phyloP scores from a whole-genome alignment of 2,888 invertebrate species.

The Acheta domesticus region DNA sequence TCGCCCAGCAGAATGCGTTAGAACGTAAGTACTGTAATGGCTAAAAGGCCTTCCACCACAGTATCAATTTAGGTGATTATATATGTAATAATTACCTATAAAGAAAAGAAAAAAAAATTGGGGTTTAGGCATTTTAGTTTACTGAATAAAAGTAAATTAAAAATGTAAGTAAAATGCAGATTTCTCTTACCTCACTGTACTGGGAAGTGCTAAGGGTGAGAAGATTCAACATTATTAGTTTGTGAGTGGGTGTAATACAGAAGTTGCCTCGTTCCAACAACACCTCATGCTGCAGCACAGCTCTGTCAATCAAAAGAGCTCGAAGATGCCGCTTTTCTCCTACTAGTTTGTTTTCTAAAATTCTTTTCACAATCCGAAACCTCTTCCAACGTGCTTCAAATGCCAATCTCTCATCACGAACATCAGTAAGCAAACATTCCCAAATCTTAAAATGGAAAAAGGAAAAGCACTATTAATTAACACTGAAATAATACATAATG shows the following conservation, averaged over 20 bases:
- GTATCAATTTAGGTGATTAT: too few species aligned
- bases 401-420: conserved; percentile 33
- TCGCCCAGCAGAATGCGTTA: too few species aligned
- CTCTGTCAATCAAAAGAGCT: conserved; percentile 63
- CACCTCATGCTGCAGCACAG: conserved; percentile 63
- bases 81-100: too few species aligned
- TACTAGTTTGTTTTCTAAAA: conserved; percentile 61
- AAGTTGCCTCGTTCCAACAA: conserved; percentile 46
- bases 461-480: background rate
- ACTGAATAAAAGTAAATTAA: too few species aligned
- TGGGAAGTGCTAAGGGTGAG: conserved; percentile 61
- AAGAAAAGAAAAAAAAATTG: too few species aligned
- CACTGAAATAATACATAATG: too few species aligned
- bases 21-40: too few species aligned
- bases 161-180: too few species aligned
- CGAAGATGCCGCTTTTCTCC: conserved; percentile 60
- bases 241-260: conserved; percentile 59
- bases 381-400: conserved; percentile 65
- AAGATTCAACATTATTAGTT: conserved; percentile 58
- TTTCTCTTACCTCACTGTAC: conserved; percentile 59
- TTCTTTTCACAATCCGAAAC: conserved; percentile 60
- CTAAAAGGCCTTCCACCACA: too few species aligned
- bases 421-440: conserved; percentile 58
- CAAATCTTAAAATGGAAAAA: conserved; percentile 57
- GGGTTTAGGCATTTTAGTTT: too few species aligned